phyloP scores from a whole-genome alignment of 2,113 vertebrate genomes.

The Grallaria varia region DNA sequence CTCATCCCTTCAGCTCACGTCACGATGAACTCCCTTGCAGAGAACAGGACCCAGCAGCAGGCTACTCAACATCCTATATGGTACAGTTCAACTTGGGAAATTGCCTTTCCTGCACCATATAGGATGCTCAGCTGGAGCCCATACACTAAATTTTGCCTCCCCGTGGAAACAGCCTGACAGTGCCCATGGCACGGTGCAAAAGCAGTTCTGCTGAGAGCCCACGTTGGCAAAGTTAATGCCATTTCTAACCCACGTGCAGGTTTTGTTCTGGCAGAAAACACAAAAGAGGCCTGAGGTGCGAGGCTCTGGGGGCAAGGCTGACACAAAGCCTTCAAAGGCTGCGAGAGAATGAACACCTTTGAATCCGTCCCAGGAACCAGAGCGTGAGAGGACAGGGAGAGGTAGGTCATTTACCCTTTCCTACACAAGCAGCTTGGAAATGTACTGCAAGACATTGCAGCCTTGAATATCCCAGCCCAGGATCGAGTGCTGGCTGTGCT shows the following conservation, averaged over 20 bases:
- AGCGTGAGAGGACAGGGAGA: neutral
- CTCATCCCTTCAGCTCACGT: conserved; percentile 24
- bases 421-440: neutral
- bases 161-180: neutral
- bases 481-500: neutral
- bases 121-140: neutral
- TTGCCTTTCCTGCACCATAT: neutral
- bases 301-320: neutral
- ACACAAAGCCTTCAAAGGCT: conserved; percentile 45
- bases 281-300: conserved; percentile 1
- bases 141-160: neutral
- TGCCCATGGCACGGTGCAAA: neutral
- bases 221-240: neutral
- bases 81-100: conserved; percentile 61
- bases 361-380: neutral
- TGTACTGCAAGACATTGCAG: neutral
- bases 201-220: neutral
- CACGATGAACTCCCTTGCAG: conserved; percentile 21
- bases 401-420: conserved; percentile 33
- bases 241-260: conserved; percentile 21
- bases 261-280: neutral
- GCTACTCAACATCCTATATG: conserved; percentile 13
- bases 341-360: neutral
- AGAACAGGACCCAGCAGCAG: conserved; percentile 18
- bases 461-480: conserved; percentile 35